A percentile compares a stretch with the other conserved stretches of the same genome.
phyloP scores from a whole-genome alignment of 2,797 vertebrate species.

The Gadopsis bispinosus region DNA sequence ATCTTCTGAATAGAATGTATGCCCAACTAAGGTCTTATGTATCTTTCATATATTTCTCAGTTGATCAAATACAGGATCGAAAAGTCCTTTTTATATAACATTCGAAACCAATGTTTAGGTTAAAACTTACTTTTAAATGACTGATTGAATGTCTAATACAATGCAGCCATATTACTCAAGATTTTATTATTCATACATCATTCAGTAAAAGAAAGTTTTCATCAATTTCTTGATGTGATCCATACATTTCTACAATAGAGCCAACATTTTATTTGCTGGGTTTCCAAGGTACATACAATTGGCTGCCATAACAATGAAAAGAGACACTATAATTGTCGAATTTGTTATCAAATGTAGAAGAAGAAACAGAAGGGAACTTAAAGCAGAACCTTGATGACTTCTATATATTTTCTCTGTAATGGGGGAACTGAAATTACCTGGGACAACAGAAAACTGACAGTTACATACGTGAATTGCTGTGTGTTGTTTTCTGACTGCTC shows the following conservation, averaged over 20 bases:
- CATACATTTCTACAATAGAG: too few relatives aligned
- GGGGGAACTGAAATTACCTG: neutral
- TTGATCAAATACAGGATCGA: too few relatives aligned
- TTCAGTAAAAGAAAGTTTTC: neutral
- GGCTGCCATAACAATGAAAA: neutral
- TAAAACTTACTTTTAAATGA: too few relatives aligned
- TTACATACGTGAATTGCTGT: neutral
- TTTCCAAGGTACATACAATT: neutral
- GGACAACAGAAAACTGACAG: neutral
- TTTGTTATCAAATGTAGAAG: neutral
- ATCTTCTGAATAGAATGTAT: too few relatives aligned
- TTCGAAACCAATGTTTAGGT: too few relatives aligned
- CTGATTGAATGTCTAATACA: too few relatives aligned
- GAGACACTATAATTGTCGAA: neutral
- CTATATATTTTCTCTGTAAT: neutral
- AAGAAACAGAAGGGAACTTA: neutral
- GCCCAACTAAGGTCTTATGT: neutral
- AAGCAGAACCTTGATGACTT: neutral
- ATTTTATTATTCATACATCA: neutral
- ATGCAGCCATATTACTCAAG: neutral
- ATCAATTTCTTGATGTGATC: neutral
- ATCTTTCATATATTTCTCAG: too few relatives aligned
- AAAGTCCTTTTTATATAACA: too few relatives aligned
- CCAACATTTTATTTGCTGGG: too few relatives aligned
- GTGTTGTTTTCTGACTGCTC: neutral